Percentiles rank a stretch among this genome's conserved stretches.
Evolutionary conservation across 2,797 vertebrate genomes (phyloP).

Genomic region (Choloepus didactylus): DNA sequence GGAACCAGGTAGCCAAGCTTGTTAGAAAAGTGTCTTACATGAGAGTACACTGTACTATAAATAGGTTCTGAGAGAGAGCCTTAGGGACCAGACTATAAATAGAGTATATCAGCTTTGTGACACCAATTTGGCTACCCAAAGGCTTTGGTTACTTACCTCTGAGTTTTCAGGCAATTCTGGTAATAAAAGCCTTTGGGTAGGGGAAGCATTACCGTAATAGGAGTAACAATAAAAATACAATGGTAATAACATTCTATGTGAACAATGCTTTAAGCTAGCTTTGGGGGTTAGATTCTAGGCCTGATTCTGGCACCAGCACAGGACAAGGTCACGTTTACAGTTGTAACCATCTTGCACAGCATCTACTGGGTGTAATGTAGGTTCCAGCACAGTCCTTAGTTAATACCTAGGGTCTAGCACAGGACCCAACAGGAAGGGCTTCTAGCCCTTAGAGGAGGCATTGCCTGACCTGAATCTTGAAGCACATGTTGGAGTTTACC

Average conservation of each 20-base stretch:
- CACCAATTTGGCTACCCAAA: neutral
- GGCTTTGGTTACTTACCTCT: neutral
- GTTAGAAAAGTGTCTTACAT: slow-evolving; percentile 36
- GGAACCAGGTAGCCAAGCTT: neutral
- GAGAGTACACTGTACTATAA: neutral
- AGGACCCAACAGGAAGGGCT: neutral
- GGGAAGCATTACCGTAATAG: neutral
- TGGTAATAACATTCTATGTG: neutral
- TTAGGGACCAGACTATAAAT: neutral
- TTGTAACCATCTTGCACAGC: neutral
- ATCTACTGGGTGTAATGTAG: neutral
- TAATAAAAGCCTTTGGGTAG: slow-evolving; percentile 13
- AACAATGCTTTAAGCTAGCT: neutral
- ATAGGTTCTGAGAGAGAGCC: neutral
- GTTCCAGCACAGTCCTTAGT: neutral
- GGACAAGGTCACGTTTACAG: neutral
- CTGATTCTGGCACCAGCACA: neutral
- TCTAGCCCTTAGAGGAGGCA: neutral
- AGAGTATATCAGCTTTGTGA: neutral
- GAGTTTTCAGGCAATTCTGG: slow-evolving; percentile 35
- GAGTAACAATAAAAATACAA: neutral
- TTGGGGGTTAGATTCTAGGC: slow-evolving; percentile 5
- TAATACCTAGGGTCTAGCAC: neutral
- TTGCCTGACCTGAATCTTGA: neutral
- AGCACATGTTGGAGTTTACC: neutral